A percentile compares a stretch with the other conserved stretches of the same genome.
phyloP scores from a whole-genome alignment of 2,888 invertebrate genomes.

The Timandra comae region DNA sequence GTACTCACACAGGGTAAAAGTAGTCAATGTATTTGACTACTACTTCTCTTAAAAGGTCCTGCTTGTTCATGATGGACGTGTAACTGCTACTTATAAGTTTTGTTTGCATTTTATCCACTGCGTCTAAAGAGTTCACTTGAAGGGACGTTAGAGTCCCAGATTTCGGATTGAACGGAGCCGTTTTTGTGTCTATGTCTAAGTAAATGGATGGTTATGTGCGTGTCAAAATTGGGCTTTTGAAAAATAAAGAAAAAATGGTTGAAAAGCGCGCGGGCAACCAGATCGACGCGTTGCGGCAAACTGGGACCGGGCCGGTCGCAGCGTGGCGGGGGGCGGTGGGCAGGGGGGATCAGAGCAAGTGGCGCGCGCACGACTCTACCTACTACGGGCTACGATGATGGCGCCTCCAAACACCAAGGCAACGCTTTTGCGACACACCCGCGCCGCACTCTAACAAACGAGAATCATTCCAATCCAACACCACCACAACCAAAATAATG shows the following conservation, averaged over 20 bases:
- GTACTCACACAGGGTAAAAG: conserved; percentile 83
- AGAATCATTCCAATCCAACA: conserved; percentile 42
- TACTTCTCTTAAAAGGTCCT: conserved; percentile 81
- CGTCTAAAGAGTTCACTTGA: conserved; percentile 38
- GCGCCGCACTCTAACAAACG: conserved; percentile 49
- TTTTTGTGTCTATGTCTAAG: conserved; percentile 44
- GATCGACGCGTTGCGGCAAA: conserved; percentile 73
- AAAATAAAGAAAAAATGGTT: conserved; percentile 32
- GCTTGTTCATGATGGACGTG: conserved; percentile 80
- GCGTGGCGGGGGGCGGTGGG: conserved; percentile 48
- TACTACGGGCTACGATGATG: conserved; percentile 68
- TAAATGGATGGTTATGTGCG: conserved; percentile 48
- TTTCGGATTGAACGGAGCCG: conserved; percentile 51
- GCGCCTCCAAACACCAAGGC: conserved; percentile 69
- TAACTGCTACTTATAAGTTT: conserved; percentile 79
- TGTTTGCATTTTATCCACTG: conserved; percentile 72
- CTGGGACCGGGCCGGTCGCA: conserved; percentile 63
- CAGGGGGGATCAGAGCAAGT: conserved; percentile 52
- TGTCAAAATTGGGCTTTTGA: conserved; percentile 43
- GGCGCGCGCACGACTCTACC: conserved; percentile 71
- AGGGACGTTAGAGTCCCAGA: conserved; percentile 55
- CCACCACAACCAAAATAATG: conserved; percentile 22
- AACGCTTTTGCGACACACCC: conserved; percentile 71
- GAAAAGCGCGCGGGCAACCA: conserved; percentile 59
- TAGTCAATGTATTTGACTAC: conserved; percentile 84